Conservation (phyloP, 2,113 vertebrate genomes). For the Saiga tatarica region DNA sequence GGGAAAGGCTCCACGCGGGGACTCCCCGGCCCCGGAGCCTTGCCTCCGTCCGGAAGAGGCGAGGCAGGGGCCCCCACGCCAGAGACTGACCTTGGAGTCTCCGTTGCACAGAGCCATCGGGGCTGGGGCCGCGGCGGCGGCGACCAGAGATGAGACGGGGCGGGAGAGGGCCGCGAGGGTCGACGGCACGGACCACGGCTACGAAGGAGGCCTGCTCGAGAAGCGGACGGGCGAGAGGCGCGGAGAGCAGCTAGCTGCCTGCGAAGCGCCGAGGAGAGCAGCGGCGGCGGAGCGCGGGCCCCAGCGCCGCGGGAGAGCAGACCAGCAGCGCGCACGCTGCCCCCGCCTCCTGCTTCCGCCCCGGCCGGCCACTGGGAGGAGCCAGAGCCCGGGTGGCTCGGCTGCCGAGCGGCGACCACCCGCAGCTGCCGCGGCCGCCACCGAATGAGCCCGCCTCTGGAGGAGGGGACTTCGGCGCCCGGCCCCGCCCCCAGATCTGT, state of each 20-base stretch:
- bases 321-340: slow-evolving; percentile 42
- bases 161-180: background rate
- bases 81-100: slow-evolving; percentile 94
- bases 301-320: slow-evolving; percentile 3
- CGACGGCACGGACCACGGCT: slow-evolving; percentile 49
- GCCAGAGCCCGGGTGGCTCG: background rate
- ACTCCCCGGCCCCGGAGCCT: background rate
- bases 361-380: slow-evolving; percentile 61
- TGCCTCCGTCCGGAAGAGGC: background rate
- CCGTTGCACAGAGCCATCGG: slow-evolving; percentile 97
- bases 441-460: background rate
- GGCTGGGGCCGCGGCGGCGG: slow-evolving; percentile 52
- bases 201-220: background rate
- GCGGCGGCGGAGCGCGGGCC: background rate
- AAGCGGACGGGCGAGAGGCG: background rate
- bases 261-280: background rate
- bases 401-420: background rate
- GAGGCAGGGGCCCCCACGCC: background rate
- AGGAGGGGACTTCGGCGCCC: background rate
- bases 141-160: background rate
- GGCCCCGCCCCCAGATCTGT: background rate
- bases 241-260: background rate
- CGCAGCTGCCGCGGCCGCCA: background rate
- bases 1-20: background rate
- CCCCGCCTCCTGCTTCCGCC: slow-evolving; percentile 72